Evolutionary conservation across 1,140 invertebrate species (phyloP).

Genomic region (Cydia pomonella): DNA sequence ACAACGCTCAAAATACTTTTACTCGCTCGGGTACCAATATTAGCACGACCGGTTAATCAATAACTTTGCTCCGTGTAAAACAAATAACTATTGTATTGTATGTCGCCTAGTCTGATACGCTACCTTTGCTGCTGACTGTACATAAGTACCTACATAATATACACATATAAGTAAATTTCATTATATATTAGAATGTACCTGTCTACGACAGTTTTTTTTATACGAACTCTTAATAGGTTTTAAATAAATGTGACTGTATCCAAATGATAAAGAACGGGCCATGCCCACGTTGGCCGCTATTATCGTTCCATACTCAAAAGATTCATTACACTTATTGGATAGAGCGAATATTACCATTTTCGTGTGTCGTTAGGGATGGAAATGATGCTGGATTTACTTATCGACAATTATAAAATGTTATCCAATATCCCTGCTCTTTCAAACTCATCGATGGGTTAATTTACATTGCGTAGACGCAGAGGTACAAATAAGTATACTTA

Average conservation of each 20-base stretch:
- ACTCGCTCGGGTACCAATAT: no score
- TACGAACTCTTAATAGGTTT: conserved; percentile 51
- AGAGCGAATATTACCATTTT: conserved; percentile 73
- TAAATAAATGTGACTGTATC: conserved; percentile 49
- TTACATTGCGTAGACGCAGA: no score
- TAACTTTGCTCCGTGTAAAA: no score
- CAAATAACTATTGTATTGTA: no score
- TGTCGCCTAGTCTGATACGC: no score
- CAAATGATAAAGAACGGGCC: conserved; percentile 60
- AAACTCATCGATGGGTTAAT: no score
- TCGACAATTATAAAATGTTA: conserved; percentile 45
- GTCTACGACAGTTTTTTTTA: background rate
- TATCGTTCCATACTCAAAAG: conserved; percentile 69
- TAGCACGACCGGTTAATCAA: no score
- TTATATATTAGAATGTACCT: background rate
- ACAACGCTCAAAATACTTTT: no score
- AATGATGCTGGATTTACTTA: conserved; percentile 37
- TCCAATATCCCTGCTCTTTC: background rate
- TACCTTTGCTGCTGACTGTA: no score
- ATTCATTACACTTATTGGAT: conserved; percentile 77
- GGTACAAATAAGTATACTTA: no score
- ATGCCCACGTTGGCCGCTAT: conserved; percentile 60
- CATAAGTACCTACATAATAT: no score
- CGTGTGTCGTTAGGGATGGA: conserved; percentile 56
- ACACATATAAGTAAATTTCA: no score